Evolutionary conservation across 2,113 vertebrate species (phyloP), one percentile per base, ranked within the genome.

Genomic region (Hemiprocne comata): DNA sequence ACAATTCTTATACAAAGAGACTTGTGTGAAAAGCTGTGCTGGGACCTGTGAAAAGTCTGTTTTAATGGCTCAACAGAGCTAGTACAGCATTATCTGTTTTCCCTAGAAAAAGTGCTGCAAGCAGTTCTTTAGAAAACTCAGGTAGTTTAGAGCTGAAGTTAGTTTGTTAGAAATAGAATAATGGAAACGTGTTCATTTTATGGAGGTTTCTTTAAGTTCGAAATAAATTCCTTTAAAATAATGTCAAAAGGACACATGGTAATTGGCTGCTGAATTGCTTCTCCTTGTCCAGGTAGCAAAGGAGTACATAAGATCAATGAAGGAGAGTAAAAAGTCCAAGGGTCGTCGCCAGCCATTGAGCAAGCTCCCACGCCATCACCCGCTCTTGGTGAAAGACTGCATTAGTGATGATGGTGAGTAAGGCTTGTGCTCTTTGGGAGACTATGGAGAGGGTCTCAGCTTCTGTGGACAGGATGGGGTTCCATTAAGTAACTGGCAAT

Each of bases 311-410:
- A 98, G 98, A 50, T 98, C 98, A 9, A 9, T 98, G 95, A 98
- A 98, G 91, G 98, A 98, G 62, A 98, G 38, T 46, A 98, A 98
- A 95, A 98, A 98, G n/a, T 92, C 99, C 74, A 99, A 98, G 93
- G 99, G 98, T 75, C 98, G 98, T 50, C 98, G 98, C 16, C 98
- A 99, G 95, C 98, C 98, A 0, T 96, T 99, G 65, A 98, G 98
- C 91, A 99, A 98, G 76, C 99, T 99, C 17, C 99, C 99, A 1
- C 98, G 98, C 26, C 98, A 99, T 78, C 99, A 99, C 94, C 99
- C 99, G 0, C 98, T 99, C 2, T 92, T 98, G 85, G 91, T 99
- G 94, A 98, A 98, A 94, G 99, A 99, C 60, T 97, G 97, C n/a
- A 67, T 98, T 96, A 99, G 99, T 55, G 99, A 99, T 34, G 99